Conservation (phyloP, 2,888 invertebrate genomes). For the Zhuqinia jingwanae region DNA sequence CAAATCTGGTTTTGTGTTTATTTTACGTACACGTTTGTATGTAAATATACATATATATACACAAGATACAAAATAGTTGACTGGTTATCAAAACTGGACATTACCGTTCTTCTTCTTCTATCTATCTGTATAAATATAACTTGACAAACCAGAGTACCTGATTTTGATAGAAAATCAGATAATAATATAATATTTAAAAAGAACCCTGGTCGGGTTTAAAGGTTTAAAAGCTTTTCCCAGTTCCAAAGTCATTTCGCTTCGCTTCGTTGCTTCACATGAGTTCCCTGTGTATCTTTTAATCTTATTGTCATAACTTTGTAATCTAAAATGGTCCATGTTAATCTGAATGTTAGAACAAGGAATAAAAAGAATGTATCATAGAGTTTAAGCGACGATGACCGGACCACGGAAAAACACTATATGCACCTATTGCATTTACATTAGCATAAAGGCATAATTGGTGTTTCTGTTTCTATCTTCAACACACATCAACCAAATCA, state of each 20-base stretch:
- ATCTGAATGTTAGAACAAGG: not conserved
- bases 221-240: too few relatives aligned
- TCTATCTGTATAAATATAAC: not conserved
- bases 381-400: constrained; percentile 2
- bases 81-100: constrained; percentile 15
- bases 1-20: constrained; percentile 12
- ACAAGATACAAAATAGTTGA: too few relatives aligned
- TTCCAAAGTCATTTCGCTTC: not conserved
- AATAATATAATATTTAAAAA: not conserved
- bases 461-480: too few relatives aligned
- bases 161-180: constrained; percentile 24
- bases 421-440: not conserved
- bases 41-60: too few relatives aligned
- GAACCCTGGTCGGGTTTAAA: constrained; percentile 7
- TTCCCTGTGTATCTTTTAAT: not conserved
- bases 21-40: not conserved
- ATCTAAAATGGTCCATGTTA: not conserved
- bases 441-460: not conserved
- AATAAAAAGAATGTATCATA: too few relatives aligned
- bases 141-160: not conserved
- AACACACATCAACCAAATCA: too few relatives aligned
- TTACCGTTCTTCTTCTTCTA: not conserved
- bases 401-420: not conserved
- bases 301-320: not conserved
- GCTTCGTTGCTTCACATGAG: not conserved